Evolutionary conservation across 2,797 vertebrate species (phyloP), one percentile per base, ranked within the genome.

Genomic region (Urosaurus nigricauda): DNA sequence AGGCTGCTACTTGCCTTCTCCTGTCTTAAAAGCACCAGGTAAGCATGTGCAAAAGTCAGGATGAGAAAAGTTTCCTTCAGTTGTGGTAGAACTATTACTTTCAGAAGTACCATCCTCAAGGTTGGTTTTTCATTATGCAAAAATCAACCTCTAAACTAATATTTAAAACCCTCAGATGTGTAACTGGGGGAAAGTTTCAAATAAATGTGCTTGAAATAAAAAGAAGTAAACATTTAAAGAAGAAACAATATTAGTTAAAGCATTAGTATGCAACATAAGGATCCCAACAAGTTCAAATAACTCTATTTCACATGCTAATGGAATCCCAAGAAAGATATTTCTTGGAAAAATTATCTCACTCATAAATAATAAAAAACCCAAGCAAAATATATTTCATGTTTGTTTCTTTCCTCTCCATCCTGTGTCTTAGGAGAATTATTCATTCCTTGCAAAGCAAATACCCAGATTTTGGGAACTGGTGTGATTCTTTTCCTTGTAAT

Each of bases 251-350:
- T 29, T 32, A 68, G 24, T 24, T 43, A 68, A 84, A 29, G 47
- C 37, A 84, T 71, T 84, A 35, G 43, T 2, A 84, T 84, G 63
- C 43, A 51, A 53, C 17, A n/a, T 16, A 53, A 83, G 43, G 63
- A 70, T 83, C 14, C 43, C 47, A 70, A 70, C 43, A 70, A 84
- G 43, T 35, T 71, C 82, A 71, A 51, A 71, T 71, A 43, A 53
- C n/a, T 53, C 5, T 13, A 68, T 56, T 26, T 70, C 70, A 56
- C 37, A 84, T 16, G 4, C 51, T 73, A 56, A 40, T n/a, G 56
- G 12, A 84, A 84, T 74, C n/a, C 83, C 83, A 74, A 85, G 13
- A 35, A 58, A 85, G 29, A 47, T 14, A 74, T 85, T 60, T 58
- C 21, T 60, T 85, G 53, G 53, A 85, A 74, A 56, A 74, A 11